Conservation (phyloP, 2,888 invertebrate species). For the Temnothorax ravouxi region DNA sequence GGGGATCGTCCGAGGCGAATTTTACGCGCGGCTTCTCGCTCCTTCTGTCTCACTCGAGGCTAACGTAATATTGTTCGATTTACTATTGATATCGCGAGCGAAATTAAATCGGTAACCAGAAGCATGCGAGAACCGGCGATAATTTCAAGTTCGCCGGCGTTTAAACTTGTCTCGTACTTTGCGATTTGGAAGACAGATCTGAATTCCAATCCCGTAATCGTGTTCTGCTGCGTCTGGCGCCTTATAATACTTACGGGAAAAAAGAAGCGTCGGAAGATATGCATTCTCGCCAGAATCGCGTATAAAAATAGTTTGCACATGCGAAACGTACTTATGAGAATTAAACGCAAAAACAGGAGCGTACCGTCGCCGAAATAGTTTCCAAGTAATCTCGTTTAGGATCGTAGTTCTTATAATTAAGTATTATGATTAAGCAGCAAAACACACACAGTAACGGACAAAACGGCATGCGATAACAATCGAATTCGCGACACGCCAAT, state of each 20-base stretch:
- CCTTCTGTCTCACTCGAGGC: not conserved
- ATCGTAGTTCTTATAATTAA: not conserved
- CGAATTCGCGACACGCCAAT: not conserved
- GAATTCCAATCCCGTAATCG: not conserved
- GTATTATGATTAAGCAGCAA: not conserved
- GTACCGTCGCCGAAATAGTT: not conserved
- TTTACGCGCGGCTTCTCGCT: not conserved
- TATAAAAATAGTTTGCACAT: not conserved
- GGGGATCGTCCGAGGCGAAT: not conserved
- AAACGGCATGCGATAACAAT: not conserved
- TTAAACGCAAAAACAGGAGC: not conserved
- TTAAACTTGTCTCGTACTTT: not conserved
- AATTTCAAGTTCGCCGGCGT: not conserved
- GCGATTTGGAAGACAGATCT: not conserved
- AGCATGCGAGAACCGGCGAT: too few species aligned
- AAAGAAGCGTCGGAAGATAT: not conserved
- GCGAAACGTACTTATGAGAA: not conserved
- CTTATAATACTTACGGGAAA: too few species aligned
- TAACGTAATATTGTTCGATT: not conserved
- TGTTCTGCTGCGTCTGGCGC: too few species aligned
- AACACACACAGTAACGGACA: not conserved
- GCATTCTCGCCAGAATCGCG: not conserved
- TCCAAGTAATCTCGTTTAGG: not conserved
- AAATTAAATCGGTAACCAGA: not conserved
- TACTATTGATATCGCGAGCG: not conserved